Evolutionary conservation across 2,888 invertebrate species (phyloP).

Genomic region (Rhaphigaster nebulosa): DNA sequence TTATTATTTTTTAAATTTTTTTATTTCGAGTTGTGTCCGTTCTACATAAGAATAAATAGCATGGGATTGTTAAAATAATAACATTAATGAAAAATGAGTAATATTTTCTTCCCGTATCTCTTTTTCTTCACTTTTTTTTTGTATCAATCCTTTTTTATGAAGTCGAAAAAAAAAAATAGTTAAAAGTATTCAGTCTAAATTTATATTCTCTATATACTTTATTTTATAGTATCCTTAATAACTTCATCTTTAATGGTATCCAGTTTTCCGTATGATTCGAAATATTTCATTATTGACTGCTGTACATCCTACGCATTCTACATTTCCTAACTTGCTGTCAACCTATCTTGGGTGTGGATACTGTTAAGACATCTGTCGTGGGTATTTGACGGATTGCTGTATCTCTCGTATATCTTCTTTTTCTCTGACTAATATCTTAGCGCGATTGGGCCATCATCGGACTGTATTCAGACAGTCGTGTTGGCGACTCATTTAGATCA

Average conservation of each 20-base stretch:
- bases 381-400: background rate
- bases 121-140: background rate
- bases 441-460: background rate
- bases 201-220: background rate
- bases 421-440: too few relatives aligned
- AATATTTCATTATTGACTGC: background rate
- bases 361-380: background rate
- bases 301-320: background rate
- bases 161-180: background rate
- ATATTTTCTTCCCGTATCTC: background rate
- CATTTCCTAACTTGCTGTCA: background rate
- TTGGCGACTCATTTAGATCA: slow-evolving; percentile 16
- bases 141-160: background rate
- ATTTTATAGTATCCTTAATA: background rate
- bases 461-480: background rate
- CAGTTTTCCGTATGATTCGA: background rate
- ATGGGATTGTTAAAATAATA: too few relatives aligned
- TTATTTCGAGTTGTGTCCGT: too few relatives aligned
- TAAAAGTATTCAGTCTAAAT: background rate
- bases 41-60: too few relatives aligned
- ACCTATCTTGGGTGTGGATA: background rate
- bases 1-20: too few relatives aligned
- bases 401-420: background rate
- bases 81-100: too few relatives aligned
- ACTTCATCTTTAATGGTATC: background rate